Evolutionary conservation across 2,113 vertebrate species (phyloP).

Genomic region (Bujurquina vittata): DNA sequence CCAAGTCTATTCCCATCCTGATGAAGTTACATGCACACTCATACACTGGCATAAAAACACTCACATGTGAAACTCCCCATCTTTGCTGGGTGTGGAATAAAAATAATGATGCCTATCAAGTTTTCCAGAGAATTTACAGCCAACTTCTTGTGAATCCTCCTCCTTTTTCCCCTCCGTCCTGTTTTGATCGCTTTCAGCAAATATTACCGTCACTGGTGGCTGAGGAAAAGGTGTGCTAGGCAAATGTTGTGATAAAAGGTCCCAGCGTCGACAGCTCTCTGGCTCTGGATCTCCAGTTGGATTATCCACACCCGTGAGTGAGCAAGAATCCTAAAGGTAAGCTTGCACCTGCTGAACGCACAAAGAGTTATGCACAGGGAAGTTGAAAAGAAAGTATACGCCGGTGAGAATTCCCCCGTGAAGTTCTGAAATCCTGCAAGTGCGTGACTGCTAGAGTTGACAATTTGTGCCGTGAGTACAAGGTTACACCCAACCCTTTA

Average conservation of each 20-base stretch:
- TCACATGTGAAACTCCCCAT: constrained; percentile 22
- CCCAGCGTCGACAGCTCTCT: constrained; percentile 1
- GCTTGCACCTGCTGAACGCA: constrained; percentile 45
- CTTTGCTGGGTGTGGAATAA: background rate
- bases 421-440: constrained; percentile 16
- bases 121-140: constrained; percentile 2
- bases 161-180: background rate
- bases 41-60: constrained; percentile 17
- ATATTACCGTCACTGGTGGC: background rate
- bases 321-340: background rate
- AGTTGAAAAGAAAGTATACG: background rate
- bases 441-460: constrained; percentile 36
- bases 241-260: background rate
- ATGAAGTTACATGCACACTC: constrained; percentile 30
- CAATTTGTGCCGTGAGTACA: constrained; percentile 47
- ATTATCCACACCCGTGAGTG: constrained; percentile 12
- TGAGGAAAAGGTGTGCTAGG: background rate
- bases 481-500: constrained; percentile 80
- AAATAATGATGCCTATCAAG: background rate
- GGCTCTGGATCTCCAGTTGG: constrained; percentile 11
- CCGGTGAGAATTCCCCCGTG: constrained; percentile 20
- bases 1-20: constrained; percentile 50
- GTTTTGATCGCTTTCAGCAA: background rate
- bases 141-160: constrained; percentile 1
- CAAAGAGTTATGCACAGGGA: background rate